These are phyloP conservation scores for Zhengitettix transpicula DNA, from an alignment of 2,888 invertebrate species.

Conservation along the genomic window DNA sequence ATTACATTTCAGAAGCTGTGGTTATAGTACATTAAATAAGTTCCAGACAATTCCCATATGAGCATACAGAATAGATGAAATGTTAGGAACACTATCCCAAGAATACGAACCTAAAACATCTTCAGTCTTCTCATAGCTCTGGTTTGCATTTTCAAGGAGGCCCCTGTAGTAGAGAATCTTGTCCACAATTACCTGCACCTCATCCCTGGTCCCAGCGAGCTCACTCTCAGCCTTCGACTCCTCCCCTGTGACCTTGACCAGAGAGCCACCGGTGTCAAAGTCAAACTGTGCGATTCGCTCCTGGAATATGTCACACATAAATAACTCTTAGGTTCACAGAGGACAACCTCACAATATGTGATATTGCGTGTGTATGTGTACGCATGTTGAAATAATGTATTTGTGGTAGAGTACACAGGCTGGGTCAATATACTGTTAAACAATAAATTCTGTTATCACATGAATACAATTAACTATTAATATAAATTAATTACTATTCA, in stretches of 20 bases:
- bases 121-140: conserved; percentile 38
- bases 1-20: too few relatives aligned
- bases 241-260: conserved; percentile 15
- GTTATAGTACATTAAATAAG: too few relatives aligned
- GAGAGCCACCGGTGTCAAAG: neutral
- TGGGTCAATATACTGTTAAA: too few relatives aligned
- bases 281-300: conserved; percentile 9
- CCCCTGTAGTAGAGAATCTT: conserved; percentile 47
- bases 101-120: conserved; percentile 33
- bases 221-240: conserved; percentile 16
- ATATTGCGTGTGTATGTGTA: neutral
- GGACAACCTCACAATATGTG: neutral
- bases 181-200: conserved; percentile 40
- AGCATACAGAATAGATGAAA: too few relatives aligned
- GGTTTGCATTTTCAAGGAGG: conserved; percentile 40
- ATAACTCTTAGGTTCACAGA: neutral
- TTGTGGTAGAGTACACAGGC: too few relatives aligned
- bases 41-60: too few relatives aligned
- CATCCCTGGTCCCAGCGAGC: conserved; percentile 18
- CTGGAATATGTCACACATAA: conserved; percentile 13
- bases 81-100: neutral
- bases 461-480: too few relatives aligned
- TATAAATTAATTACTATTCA: too few relatives aligned
- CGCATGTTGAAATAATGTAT: too few relatives aligned
- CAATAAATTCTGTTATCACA: too few relatives aligned